Percentiles rank a stretch among this genome's conserved stretches.
Conservation (phyloP, 2,888 invertebrate species). For the Lasius platythorax region DNA sequence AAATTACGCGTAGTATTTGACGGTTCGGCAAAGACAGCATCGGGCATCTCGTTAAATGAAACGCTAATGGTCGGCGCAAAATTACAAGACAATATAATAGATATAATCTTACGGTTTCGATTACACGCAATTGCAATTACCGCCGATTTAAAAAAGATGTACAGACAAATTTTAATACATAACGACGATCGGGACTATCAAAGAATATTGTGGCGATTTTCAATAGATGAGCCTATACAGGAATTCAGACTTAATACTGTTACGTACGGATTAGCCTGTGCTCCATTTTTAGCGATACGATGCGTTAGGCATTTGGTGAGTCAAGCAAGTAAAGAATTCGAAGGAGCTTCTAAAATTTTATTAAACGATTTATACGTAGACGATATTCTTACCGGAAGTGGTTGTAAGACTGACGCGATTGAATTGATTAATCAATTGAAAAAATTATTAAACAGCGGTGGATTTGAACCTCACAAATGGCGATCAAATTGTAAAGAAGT, state of each 20-base stretch:
- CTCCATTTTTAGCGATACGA: neutral
- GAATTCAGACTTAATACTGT: constrained; percentile 4
- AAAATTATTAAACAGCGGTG: neutral
- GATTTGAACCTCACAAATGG: neutral
- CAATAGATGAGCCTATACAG: neutral
- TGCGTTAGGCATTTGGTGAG: neutral
- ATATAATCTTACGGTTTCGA: neutral
- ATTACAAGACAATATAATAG: neutral
- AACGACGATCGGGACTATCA: neutral
- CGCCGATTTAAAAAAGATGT: constrained; percentile 10
- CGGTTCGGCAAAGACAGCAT: neutral
- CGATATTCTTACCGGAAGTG: neutral
- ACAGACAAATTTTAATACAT: neutral
- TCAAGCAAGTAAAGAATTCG: neutral
- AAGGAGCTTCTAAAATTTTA: neutral
- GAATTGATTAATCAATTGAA: neutral
- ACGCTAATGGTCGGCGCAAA: neutral
- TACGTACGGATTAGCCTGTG: neutral
- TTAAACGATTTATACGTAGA: neutral
- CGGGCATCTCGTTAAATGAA: neutral
- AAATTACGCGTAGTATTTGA: neutral
- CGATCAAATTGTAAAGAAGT: neutral
- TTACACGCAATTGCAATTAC: neutral
- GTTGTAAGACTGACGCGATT: neutral
- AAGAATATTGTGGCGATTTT: neutral